Base-by-base conservation (phyloP, 2,888 invertebrate genomes). In the Gymnosoma rotundatum region DNA sequence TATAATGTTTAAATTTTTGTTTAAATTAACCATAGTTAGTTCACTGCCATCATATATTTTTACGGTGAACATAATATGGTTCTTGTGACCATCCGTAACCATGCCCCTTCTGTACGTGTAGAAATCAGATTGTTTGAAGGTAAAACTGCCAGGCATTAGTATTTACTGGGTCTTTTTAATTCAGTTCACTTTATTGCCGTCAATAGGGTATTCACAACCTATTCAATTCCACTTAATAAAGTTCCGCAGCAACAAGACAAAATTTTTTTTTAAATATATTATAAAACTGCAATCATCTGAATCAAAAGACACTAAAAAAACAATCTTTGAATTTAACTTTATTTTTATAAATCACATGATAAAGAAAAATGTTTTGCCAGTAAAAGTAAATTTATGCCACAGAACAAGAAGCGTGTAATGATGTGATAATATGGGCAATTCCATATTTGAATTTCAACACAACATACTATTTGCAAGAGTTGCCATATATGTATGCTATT, bases 341-440 rank as follows among this genome's bases (percentile, higher is more conserved):
- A 72, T 72, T 73, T 83, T 73, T 50, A 72, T 76, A 78, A 78
- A 69, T 78, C 61, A 69, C 61, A 78, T 63, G 83, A 83, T 83
- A 83, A 80, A 75, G 70, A 79, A 70, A 79, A 75, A 75, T 70
- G 63, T 79, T 69, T 67, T 69, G 18, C 38, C n/a, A 76, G 52
- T 75, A 67, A 66, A 76, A 66, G 61, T 67, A 72, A 61, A 76
- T 80, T 67, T 75, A 69, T 81, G 69, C 75, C 63, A 75, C 21
- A 67, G 69, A 48, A 52, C 76, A 69, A 54, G 61, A 18, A 67
- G 69, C 56, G 38, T 80, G 76, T 84, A 84, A 84, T 81, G 73
- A 70, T 84, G 80, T 81, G 72, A 61, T 76, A 83, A 83, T 83
- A 80, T 83, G 83, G 79, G 72, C 73, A 80, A 76, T 73, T 84